Conservation (phyloP, 2,797 vertebrate genomes). For the Chelonia mydas region DNA sequence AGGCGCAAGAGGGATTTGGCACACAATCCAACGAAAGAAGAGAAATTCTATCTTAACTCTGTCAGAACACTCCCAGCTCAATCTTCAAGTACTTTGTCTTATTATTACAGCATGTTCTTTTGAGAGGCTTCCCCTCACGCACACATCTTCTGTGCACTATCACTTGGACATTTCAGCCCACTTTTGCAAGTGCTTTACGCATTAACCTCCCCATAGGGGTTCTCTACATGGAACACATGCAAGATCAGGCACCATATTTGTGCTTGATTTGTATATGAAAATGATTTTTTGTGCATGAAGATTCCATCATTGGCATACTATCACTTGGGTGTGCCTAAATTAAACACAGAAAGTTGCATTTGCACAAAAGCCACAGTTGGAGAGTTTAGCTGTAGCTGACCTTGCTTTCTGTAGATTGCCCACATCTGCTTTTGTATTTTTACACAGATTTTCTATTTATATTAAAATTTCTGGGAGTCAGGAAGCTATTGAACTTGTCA, state of each 20-base stretch:
- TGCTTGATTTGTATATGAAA: neutral
- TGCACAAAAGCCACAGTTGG: neutral
- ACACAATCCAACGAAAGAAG: neutral
- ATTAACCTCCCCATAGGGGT: neutral
- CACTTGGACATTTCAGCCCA: neutral
- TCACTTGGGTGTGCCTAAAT: too few relatives aligned
- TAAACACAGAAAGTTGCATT: neutral
- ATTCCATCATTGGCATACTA: too few relatives aligned
- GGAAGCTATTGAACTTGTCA: neutral
- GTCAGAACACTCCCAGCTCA: neutral
- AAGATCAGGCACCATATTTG: neutral
- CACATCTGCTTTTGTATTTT: constrained; percentile 13
- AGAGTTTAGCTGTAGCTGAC: neutral
- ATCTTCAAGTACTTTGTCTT: neutral
- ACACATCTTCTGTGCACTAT: neutral
- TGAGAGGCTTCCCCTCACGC: neutral
- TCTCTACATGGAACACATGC: neutral
- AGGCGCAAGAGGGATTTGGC: neutral
- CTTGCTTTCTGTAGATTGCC: neutral
- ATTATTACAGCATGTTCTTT: neutral
- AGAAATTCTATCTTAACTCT: neutral
- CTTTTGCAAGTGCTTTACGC: neutral
- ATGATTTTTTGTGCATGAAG: neutral
- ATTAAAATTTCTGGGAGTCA: constrained; percentile 31
- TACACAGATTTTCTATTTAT: constrained; percentile 14